A percentile compares a stretch with the other conserved stretches of the same genome.
These are phyloP conservation scores for Graphium colonna DNA, from an alignment of 2,888 invertebrate species.

Conservation along the genomic window DNA sequence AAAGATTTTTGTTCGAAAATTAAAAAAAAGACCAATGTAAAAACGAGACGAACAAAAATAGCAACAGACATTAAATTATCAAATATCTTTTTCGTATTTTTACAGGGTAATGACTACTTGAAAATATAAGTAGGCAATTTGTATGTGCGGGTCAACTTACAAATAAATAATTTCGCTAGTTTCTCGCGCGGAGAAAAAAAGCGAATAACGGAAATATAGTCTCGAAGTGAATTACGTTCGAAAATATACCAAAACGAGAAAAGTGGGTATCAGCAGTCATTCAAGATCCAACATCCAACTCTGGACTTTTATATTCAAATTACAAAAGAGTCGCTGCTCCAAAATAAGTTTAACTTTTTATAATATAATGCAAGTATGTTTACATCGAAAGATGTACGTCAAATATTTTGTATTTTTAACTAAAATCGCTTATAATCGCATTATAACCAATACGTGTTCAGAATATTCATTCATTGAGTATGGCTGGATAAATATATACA, in stretches of 20 bases:
- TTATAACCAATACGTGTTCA: not conserved
- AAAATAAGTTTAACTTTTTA: not conserved
- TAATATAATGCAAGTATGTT: not conserved
- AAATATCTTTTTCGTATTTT: no score
- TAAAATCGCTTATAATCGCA: not conserved
- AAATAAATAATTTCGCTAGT: conserved; percentile 9
- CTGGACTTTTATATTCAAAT: not conserved
- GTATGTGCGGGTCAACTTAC: conserved; percentile 1
- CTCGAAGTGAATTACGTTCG: not conserved
- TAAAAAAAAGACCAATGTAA: no score
- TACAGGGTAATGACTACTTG: not conserved
- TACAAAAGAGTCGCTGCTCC: not conserved
- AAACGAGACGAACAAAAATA: no score
- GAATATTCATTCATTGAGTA: not conserved
- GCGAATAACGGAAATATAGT: not conserved
- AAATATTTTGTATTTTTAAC: not conserved
- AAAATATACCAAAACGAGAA: no score
- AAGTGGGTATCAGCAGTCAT: not conserved
- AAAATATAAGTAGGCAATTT: conserved; percentile 2
- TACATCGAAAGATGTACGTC: not conserved
- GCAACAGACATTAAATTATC: no score
- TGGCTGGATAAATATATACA: not conserved
- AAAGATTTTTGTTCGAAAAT: no score
- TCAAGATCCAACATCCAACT: not conserved
- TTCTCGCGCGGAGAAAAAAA: not conserved